Evolutionary conservation across 92 coral and sea anemone genomes (phyloP).

Genomic region (Phenganax marumi): DNA sequence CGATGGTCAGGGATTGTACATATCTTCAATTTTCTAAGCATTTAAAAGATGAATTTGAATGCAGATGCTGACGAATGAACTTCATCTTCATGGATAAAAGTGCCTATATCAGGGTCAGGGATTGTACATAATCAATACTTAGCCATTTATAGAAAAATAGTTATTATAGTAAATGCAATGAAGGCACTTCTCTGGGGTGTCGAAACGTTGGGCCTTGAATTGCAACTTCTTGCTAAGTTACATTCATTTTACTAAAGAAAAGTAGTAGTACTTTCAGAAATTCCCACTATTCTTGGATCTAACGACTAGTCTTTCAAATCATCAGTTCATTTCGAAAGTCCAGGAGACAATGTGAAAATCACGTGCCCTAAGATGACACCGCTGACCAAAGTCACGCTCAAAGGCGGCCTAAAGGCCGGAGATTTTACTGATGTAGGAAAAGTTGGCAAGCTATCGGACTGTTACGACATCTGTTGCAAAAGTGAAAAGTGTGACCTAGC

Average conservation of each 20-base stretch:
- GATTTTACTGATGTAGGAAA: conserved; percentile 98
- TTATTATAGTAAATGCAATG: too few relatives aligned
- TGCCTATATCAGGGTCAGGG: too few relatives aligned
- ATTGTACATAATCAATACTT: too few relatives aligned
- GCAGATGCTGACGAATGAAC: background rate
- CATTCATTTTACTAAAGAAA: too few relatives aligned
- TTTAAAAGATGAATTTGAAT: too few relatives aligned
- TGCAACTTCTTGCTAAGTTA: too few relatives aligned
- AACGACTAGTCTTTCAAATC: background rate
- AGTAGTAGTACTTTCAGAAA: too few relatives aligned
- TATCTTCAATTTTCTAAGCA: too few relatives aligned
- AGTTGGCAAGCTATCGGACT: conserved; percentile 89
- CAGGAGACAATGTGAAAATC: conserved; percentile 53
- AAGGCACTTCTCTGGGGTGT: too few relatives aligned
- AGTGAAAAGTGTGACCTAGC: conserved; percentile 87
- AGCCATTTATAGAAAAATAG: too few relatives aligned
- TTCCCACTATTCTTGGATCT: background rate
- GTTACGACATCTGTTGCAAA: conserved; percentile 87
- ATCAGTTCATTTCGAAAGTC: conserved; percentile 72
- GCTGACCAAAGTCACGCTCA: conserved; percentile 85
- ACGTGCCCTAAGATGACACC: conserved; percentile 77
- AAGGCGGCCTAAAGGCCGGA: conserved; percentile 97
- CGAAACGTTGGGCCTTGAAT: too few relatives aligned
- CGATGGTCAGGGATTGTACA: too few relatives aligned
- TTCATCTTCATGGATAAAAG: background rate